These are phyloP conservation scores for Brachyhypopomus occidentalis DNA, from an alignment of 2,113 vertebrate genomes.

Conservation along the genomic window DNA sequence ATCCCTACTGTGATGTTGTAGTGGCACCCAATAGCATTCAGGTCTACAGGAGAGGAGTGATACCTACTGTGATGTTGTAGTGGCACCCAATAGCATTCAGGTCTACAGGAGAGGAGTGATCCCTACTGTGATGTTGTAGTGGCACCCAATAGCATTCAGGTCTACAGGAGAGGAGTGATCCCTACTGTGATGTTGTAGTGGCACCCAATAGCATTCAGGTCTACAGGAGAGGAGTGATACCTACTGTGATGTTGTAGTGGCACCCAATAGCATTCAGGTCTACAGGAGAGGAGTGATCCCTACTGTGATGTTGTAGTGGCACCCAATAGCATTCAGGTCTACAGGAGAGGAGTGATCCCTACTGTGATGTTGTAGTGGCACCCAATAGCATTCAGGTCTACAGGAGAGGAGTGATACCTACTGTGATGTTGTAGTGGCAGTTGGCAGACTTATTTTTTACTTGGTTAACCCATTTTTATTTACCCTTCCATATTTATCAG, in stretches of 20 bases:
- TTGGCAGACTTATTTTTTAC: background rate
- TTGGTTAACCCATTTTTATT: background rate
- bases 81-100: background rate
- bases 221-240: background rate
- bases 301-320: background rate
- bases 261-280: background rate
- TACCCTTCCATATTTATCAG: background rate
- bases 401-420: background rate
- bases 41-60: background rate
- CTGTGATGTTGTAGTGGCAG: background rate
- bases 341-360: background rate
- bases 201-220: background rate
- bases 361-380: background rate
- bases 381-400: background rate
- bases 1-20: background rate
- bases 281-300: background rate
- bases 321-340: background rate
- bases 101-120: background rate
- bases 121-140: background rate
- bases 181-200: background rate
- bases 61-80: background rate
- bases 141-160: background rate
- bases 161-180: background rate
- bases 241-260: background rate
- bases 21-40: background rate